Conservation (phyloP, 2,888 invertebrate species). For the Heliconius ismenius region DNA sequence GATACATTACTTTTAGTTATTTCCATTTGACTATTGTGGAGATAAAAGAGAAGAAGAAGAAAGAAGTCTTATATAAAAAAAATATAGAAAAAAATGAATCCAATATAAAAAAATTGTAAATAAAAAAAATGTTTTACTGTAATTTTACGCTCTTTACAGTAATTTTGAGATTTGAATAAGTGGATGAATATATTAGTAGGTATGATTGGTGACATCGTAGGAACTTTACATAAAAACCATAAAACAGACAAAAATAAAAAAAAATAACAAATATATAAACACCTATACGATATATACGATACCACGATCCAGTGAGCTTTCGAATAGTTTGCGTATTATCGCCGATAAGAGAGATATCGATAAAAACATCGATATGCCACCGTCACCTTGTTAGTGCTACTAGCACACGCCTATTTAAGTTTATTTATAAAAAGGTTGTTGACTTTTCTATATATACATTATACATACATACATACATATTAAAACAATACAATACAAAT, state of each 20-base stretch:
- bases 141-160: no score
- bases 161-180: no score
- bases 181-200: no score
- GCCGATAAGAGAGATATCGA: constrained; percentile 36
- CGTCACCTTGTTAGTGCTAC: constrained; percentile 22
- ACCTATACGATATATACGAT: constrained; percentile 3
- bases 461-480: neutral
- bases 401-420: neutral
- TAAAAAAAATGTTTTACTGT: no score
- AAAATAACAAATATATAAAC: constrained; percentile 23
- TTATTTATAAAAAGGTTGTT: constrained; percentile 5
- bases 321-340: constrained; percentile 36
- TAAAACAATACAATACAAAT: no score
- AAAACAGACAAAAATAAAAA: neutral
- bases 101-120: no score
- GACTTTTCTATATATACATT: neutral
- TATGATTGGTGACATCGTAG: neutral
- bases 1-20: no score
- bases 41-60: no score
- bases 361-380: constrained; percentile 34
- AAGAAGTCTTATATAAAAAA: no score
- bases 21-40: no score
- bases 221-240: neutral
- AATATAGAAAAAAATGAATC: no score
- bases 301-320: constrained; percentile 35